Evolutionary conservation across 2,888 invertebrate genomes (phyloP).

Genomic region (Coenonympha arcania): DNA sequence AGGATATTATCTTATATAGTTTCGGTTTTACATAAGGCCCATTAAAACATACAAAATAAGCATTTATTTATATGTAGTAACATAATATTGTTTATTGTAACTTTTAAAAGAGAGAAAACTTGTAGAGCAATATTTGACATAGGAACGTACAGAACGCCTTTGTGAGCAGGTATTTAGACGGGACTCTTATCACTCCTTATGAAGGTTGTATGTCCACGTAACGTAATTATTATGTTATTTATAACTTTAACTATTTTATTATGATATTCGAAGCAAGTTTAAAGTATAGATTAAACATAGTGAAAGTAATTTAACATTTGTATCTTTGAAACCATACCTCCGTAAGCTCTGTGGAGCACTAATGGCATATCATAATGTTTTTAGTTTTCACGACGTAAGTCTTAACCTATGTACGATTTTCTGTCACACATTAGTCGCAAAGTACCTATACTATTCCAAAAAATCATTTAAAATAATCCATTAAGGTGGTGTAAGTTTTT

Average conservation of each 20-base stretch:
- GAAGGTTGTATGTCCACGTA: constrained; percentile 70
- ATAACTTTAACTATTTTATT: constrained; percentile 62
- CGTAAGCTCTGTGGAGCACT: constrained; percentile 32
- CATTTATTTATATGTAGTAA: too few relatives aligned
- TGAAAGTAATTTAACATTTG: constrained; percentile 48
- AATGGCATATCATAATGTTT: constrained; percentile 9
- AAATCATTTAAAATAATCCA: too few relatives aligned
- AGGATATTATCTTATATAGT: too few relatives aligned
- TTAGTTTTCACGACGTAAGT: constrained; percentile 4
- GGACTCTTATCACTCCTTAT: constrained; percentile 50
- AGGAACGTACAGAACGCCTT: too few relatives aligned
- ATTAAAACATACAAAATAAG: too few relatives aligned
- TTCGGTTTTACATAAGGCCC: too few relatives aligned
- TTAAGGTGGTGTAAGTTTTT: too few relatives aligned
- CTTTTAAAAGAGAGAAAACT: too few relatives aligned
- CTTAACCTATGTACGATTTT: constrained; percentile 11
- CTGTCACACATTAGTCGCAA: too few relatives aligned
- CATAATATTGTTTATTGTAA: too few relatives aligned
- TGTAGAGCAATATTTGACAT: too few relatives aligned
- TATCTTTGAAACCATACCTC: constrained; percentile 51
- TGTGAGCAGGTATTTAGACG: constrained; percentile 4
- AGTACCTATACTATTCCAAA: too few relatives aligned
- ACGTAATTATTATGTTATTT: constrained; percentile 66
- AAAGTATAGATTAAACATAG: constrained; percentile 54
- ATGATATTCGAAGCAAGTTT: constrained; percentile 44